phyloP scores from a whole-genome alignment of 2,797 vertebrate genomes.

The Dallia pectoralis region DNA sequence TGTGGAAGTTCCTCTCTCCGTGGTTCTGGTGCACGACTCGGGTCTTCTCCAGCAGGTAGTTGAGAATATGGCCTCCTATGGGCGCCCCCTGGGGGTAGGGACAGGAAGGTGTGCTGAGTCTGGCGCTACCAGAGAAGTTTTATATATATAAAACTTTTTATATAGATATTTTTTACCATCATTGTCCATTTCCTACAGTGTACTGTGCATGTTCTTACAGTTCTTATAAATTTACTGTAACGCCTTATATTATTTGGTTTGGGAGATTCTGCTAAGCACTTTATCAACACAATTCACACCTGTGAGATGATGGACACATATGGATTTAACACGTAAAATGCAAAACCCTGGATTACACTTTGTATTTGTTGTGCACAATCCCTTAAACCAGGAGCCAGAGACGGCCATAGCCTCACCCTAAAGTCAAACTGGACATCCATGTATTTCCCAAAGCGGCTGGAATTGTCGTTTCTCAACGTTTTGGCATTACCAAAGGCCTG shows the following conservation, averaged over 20 bases:
- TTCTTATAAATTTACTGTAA: too few species aligned
- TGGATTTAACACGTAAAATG: neutral
- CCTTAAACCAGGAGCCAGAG: neutral
- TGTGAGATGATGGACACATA: too few species aligned
- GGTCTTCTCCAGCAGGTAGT: conserved; percentile 97
- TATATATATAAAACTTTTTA: too few species aligned
- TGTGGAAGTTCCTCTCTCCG: conserved; percentile 96
- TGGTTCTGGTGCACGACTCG: conserved; percentile 97
- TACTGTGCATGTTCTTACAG: too few species aligned
- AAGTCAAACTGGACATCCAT: conserved; percentile 99
- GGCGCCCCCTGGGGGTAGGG: conserved; percentile 81
- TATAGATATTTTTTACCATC: too few species aligned
- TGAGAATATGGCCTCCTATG: conserved; percentile 93
- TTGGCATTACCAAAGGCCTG: conserved; percentile 99
- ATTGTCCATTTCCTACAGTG: too few species aligned
- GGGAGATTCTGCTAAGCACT: too few species aligned
- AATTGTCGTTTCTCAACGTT: conserved; percentile 96
- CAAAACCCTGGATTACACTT: neutral
- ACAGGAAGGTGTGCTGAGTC: neutral
- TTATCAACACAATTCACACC: too few species aligned
- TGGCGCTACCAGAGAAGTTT: neutral
- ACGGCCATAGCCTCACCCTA: conserved; percentile 72
- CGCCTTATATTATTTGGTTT: too few species aligned
- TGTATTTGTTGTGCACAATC: neutral
- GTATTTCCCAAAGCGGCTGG: conserved; percentile 98